These are phyloP conservation scores for Haliclystus octoradiatus DNA, from an alignment of 30 jellyfish, hydroid and myxozoan genomes.

Conservation along the genomic window DNA sequence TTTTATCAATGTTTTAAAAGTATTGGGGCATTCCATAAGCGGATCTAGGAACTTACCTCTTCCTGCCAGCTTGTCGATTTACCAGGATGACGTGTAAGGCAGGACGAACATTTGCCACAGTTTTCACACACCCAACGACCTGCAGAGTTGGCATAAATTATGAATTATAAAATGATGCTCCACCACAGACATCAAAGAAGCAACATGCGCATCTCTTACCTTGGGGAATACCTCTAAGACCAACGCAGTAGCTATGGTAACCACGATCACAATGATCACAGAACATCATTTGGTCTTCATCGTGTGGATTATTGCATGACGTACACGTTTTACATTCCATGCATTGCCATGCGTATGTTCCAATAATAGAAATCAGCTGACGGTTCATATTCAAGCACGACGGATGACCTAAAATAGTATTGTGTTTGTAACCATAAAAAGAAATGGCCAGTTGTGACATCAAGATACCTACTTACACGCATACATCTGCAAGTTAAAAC, in stretches of 20 bases:
- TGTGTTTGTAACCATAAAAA: no score
- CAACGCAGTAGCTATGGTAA: conserved; percentile 91
- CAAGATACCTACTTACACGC: no score
- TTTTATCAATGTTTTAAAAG: no score
- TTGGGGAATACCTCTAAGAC: conserved; percentile 72
- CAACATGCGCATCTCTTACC: no score
- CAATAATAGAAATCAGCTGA: conserved; percentile 60
- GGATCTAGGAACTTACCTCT: conserved; percentile 46
- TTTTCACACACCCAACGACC: conserved; percentile 96
- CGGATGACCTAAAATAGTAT: conserved; percentile 68
- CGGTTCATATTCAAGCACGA: conserved; percentile 93
- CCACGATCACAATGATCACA: conserved; percentile 99
- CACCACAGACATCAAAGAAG: no score
- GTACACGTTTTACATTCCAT: conserved; percentile 98
- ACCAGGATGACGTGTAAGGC: conserved; percentile 65
- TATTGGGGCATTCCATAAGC: no score
- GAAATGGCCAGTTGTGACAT: no score
- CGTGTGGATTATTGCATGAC: conserved; percentile 91
- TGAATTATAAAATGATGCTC: no score
- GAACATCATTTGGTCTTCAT: conserved; percentile 96
- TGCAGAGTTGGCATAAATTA: no score
- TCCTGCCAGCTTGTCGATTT: conserved; percentile 79
- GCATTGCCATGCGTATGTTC: conserved; percentile 89
- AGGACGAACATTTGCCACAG: conserved; percentile 97
- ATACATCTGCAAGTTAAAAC: no score